Evolutionary conservation across 92 coral and sea anemone species (phyloP), one percentile per base, ranked within the genome.

Genomic region (Paramuricea clavata): DNA sequence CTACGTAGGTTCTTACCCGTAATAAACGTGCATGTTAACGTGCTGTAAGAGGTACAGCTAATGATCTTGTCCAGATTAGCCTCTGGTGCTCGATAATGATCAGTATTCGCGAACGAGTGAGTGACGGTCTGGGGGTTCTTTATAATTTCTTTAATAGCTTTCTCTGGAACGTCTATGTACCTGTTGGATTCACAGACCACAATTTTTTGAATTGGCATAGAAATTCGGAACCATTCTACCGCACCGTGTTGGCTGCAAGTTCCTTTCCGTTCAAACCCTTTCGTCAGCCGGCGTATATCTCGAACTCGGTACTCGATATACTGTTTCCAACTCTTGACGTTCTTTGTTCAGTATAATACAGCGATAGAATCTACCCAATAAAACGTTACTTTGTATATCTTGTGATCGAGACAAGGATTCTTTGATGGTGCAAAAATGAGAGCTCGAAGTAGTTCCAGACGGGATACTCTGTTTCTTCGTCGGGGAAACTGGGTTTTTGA

Each of bases 401-500:
- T 11, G 30, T n/a, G 72, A 25, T 1, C 3, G 41, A 26, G 72
- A 19, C 67, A 57, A 57, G n/a, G 67, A 57, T 26, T 57, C 72
- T 17, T 65, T 65, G 72, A 74, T 65, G 21, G 85, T 6, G 95
- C 90, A 32, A 83, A 80, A 60, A 90, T 87, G 16, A 85, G 39
- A 12, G 92, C 92, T 62, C 90, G 90, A 7, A 90, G 76, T 47
- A 90, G 76, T 74, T 93, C 92, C 44, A 90, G 81, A 35, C 93
- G 95, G 93, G 17, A 93, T 90, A 47, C 89, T 90, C 43, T 93
- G 93, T 69, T 83, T 85, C 72, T 88, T 93, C 31, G 54, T 54
- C n/a, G 92, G 92, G 92, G 64, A 39, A 93, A 91, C 84, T 87
- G 85, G 75, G 92, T 56, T 81, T 93, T 93, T 25, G 92, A 90